Evolutionary conservation across 1,140 invertebrate species (phyloP).

Genomic region (Pseudomyrmex concolor): DNA sequence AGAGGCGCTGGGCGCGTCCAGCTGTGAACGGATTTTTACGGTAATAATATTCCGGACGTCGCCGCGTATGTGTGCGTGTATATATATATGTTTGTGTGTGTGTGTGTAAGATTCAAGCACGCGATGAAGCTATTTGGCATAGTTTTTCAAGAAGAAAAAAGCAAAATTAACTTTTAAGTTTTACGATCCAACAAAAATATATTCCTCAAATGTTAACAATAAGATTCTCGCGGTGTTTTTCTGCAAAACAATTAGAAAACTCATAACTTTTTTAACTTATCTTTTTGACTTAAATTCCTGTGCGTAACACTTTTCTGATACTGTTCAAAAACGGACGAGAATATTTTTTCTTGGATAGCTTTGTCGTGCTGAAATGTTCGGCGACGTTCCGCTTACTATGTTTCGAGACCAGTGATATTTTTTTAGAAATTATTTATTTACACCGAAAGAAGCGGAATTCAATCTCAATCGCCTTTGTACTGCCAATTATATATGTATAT

Average conservation of each 20-base stretch:
- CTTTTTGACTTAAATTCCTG: too few relatives aligned
- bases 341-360: constrained; percentile 9
- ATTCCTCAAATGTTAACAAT: too few relatives aligned
- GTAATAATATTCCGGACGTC: constrained; percentile 78
- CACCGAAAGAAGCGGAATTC: constrained; percentile 77
- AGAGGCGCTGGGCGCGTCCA: constrained; percentile 84
- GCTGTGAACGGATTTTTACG: constrained; percentile 81
- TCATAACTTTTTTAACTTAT: too few relatives aligned
- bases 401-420: constrained; percentile 84
- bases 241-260: too few relatives aligned
- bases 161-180: too few relatives aligned
- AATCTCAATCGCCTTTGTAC: constrained; percentile 78
- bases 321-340: neutral
- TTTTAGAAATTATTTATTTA: constrained; percentile 84
- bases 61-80: neutral
- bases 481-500: constrained; percentile 71
- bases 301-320: too few relatives aligned
- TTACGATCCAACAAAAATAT: too few relatives aligned
- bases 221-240: too few relatives aligned
- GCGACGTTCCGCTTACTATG: constrained; percentile 66
- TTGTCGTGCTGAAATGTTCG: constrained; percentile 55
- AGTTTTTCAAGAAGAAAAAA: constrained; percentile 34
- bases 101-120: neutral
- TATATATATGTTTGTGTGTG: too few relatives aligned
- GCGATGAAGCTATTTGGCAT: constrained; percentile 48